Evolutionary conservation across 2,113 vertebrate species (phyloP).

Genomic region (Ammodytes marinus): DNA sequence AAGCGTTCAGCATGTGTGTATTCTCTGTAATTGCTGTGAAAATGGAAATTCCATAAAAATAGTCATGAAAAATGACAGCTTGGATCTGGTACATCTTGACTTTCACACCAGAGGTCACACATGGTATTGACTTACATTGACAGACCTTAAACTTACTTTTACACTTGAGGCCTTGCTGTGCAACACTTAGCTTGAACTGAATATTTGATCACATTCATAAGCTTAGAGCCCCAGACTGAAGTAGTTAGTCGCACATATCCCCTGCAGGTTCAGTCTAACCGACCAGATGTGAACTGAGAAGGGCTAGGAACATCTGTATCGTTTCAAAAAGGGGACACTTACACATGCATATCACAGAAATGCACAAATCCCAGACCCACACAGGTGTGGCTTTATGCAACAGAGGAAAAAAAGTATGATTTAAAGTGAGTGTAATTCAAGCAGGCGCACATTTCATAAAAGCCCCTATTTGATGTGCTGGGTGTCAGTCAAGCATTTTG

Average conservation of each 20-base stretch:
- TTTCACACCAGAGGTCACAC: slow-evolving; percentile 70
- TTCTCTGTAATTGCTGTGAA: slow-evolving; percentile 29
- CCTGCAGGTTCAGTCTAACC: slow-evolving; percentile 64
- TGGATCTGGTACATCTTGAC: slow-evolving; percentile 69
- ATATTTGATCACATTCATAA: slow-evolving; percentile 74
- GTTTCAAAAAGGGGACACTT: slow-evolving; percentile 31
- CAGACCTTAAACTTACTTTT: slow-evolving; percentile 68
- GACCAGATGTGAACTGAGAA: slow-evolving; percentile 59
- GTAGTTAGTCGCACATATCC: slow-evolving; percentile 58
- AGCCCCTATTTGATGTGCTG: slow-evolving; percentile 71
- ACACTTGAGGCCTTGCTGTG: slow-evolving; percentile 62
- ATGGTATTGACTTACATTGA: slow-evolving; percentile 60
- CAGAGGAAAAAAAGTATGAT: slow-evolving; percentile 22
- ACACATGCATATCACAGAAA: slow-evolving; percentile 1
- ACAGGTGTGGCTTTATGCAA: slow-evolving; percentile 56
- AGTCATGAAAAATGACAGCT: slow-evolving; percentile 51
- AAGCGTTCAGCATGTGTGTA: slow-evolving; percentile 8
- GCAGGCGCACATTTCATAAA: slow-evolving; percentile 72
- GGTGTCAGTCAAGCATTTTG: slow-evolving; percentile 71
- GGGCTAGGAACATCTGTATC: slow-evolving; percentile 65
- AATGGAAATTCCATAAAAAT: slow-evolving; percentile 52
- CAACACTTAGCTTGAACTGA: slow-evolving; percentile 66
- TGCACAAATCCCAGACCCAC: slow-evolving; percentile 2
- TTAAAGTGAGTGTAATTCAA: slow-evolving; percentile 73
- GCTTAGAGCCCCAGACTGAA: slow-evolving; percentile 66